Base-by-base conservation (phyloP, 2,888 invertebrate genomes). In the Hypselothyrea guttata region DNA sequence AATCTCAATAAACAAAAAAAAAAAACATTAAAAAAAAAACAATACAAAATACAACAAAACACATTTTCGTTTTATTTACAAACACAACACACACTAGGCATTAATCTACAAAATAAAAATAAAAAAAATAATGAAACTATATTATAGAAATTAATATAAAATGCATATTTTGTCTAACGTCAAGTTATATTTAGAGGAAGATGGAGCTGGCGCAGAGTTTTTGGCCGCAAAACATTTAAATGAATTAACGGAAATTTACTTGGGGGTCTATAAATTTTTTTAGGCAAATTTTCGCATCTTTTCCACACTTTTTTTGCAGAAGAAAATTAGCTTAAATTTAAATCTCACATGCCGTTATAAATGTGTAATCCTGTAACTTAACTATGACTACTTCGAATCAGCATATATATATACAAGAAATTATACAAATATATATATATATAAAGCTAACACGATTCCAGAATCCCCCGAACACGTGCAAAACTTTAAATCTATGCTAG, bases 91-190 rank as follows among this genome's bases (percentile, higher is more conserved):
- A 67, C 31, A 48, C 45, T 65, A 65, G 65, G 53, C 66, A 65
- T 65, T 55, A 60, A 72, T 38, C 33, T 27, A 57, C 47, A 22
- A 40, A 13, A 54, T 18, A 62, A 33, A 53, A 31, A 52, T 31
- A 49, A 18, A 55, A 52, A 37, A 46, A 28, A 71, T 71, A 71
- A 51, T 47, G 51, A 22, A 56, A 53, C 34, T 58, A 69, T 57
- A 62, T 68, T 68, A 67, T 67, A 67, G 41, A 72, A 69, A 66
- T 44, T 59, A 54, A 59, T 61, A 62, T 55, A 42, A 70, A 79
- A 74, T 56, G 64, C 60, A 78, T 78, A 78, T 78, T 78, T 78
- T 82, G 77, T 82, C 75, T 78, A 78, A 82, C 82, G 75, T 75
- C 75, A 65, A 70, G 79, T 78, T 73, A 71, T 76, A 75, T 78